phyloP scores from a whole-genome alignment of 2,797 vertebrate genomes.

The Sebastes umbrosus region DNA sequence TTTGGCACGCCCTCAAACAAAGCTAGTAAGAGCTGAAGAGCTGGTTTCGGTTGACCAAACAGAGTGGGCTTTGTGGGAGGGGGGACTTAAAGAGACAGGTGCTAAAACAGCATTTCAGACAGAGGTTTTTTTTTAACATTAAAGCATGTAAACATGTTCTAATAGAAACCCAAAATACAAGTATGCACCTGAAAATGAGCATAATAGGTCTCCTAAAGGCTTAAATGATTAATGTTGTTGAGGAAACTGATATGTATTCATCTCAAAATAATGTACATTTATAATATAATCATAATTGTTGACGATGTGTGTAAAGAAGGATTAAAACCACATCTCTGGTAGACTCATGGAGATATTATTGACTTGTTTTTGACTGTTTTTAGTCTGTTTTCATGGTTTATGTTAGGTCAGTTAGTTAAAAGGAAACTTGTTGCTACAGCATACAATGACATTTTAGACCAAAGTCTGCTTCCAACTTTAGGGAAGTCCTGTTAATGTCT shows the following conservation, averaged over 20 bases:
- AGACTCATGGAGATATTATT: not conserved
- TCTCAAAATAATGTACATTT: not conserved
- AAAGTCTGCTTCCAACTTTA: no score
- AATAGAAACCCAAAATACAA: no score
- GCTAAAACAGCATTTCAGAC: no score
- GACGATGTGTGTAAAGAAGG: not conserved
- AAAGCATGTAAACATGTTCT: no score
- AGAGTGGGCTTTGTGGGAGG: no score
- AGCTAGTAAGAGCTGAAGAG: rapidly evolving
- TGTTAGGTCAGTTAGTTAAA: not conserved
- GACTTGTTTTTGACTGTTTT: not conserved
- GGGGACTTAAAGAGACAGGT: no score
- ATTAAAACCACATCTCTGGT: not conserved
- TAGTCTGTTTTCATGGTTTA: not conserved
- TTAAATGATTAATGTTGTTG: not conserved
- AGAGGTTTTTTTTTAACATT: no score
- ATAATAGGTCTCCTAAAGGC: not conserved
- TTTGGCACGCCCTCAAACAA: no score
- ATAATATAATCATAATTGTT: not conserved
- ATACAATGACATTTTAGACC: rapidly evolving
- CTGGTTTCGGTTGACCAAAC: no score
- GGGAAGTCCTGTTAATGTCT: no score
- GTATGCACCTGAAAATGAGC: no score
- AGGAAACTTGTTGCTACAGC: rapidly evolving
- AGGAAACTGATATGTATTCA: not conserved